Evolutionary conservation across 2,113 vertebrate genomes (phyloP).

Genomic region (Eulemur rufifrons): DNA sequence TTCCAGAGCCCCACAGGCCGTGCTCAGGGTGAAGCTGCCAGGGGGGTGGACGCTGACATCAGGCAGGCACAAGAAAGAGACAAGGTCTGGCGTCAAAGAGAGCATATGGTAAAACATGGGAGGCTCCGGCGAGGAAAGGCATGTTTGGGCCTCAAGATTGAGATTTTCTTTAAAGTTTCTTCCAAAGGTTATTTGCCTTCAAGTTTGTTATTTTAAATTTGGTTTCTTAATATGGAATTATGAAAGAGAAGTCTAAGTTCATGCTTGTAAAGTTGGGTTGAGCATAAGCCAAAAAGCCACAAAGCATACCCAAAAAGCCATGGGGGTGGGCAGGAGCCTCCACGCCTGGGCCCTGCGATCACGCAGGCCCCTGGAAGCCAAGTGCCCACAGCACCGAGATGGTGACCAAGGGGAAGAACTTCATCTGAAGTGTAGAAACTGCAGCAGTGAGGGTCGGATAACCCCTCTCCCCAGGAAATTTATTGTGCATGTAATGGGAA

Average conservation of each 20-base stretch:
- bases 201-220: constrained; percentile 1
- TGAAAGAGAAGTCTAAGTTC: constrained; percentile 3
- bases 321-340: not conserved
- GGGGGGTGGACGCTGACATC: no score
- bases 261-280: constrained; percentile 38
- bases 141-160: not conserved
- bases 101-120: not conserved
- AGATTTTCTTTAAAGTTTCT: constrained; percentile 23
- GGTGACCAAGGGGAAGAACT: not conserved
- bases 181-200: constrained; percentile 8
- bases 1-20: not conserved
- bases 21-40: not conserved
- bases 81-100: not conserved
- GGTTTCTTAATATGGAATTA: not conserved
- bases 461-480: not conserved
- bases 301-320: not conserved
- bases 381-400: not conserved
- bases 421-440: not conserved
- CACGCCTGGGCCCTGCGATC: not conserved
- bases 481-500: not conserved
- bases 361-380: not conserved
- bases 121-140: not conserved
- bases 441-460: not conserved
- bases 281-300: not conserved
- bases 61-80: not conserved